Percentiles rank a stretch among this genome's conserved stretches.
phyloP scores from a whole-genome alignment of 2,113 vertebrate species.

The Entelurus aequoreus region DNA sequence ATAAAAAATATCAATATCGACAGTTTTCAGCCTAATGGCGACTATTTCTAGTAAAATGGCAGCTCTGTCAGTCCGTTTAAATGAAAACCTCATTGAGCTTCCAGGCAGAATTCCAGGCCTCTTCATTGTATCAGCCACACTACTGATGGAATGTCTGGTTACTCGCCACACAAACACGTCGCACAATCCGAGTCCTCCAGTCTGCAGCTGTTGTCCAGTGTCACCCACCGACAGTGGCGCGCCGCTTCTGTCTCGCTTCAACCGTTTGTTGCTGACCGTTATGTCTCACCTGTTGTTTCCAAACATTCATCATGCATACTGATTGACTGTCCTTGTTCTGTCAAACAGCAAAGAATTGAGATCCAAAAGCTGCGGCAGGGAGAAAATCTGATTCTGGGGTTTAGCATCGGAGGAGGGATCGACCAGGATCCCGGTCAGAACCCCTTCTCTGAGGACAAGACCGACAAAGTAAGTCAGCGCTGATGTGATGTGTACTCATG shows the following conservation, averaged over 20 bases:
- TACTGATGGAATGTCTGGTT: conserved; percentile 21
- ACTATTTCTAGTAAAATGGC: not conserved
- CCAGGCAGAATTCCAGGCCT: conserved; percentile 14
- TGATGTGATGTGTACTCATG: too few relatives aligned
- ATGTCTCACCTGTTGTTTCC: not conserved
- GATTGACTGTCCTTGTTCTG: not conserved
- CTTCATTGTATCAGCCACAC: conserved; percentile 21
- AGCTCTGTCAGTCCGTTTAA: too few relatives aligned
- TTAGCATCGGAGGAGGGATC: conserved; percentile 97
- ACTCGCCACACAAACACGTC: conserved; percentile 14
- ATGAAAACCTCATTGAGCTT: conserved; percentile 7
- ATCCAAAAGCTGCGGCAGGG: conserved; percentile 87
- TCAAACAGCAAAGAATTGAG: conserved; percentile 86
- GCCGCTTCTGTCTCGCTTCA: conserved; percentile 4
- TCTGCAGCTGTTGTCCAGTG: conserved; percentile 39
- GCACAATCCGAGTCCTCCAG: conserved; percentile 17
- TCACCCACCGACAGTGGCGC: not conserved
- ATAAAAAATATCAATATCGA: too few relatives aligned
- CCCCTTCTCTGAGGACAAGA: conserved; percentile 93
- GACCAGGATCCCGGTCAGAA: conserved; percentile 96
- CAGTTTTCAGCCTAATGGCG: too few relatives aligned
- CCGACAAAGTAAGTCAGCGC: conserved; percentile 81
- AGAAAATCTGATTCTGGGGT: conserved; percentile 89
- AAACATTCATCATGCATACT: not conserved
- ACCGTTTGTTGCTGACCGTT: not conserved